Evolutionary conservation across 2,797 vertebrate species (phyloP).

Genomic region (Poecilia velifera): DNA sequence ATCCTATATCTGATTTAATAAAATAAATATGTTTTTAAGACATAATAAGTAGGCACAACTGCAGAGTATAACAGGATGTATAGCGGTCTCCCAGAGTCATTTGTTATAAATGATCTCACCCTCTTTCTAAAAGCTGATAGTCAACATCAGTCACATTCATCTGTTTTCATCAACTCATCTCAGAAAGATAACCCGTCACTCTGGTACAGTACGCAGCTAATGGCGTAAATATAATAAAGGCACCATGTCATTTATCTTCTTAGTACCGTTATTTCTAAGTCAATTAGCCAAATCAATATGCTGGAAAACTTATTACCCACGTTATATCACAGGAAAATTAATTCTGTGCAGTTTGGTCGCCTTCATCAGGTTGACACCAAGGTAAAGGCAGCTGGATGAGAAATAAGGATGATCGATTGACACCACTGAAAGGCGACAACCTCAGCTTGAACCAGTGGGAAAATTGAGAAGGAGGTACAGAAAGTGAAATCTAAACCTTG

Average conservation of each 20-base stretch:
- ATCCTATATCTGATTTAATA: not conserved
- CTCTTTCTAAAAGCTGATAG: conserved; percentile 4
- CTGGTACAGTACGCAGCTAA: conserved; percentile 46
- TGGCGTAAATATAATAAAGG: conserved; percentile 48
- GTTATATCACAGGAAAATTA: conserved; percentile 53
- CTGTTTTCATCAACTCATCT: conserved; percentile 49
- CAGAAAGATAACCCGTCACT: conserved; percentile 44
- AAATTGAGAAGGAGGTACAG: conserved; percentile 38
- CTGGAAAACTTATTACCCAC: conserved; percentile 61
- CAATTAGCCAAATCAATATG: conserved; percentile 70
- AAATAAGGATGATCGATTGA: conserved; percentile 45
- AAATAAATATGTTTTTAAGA: not conserved
- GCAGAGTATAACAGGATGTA: not conserved
- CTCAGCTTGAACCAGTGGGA: conserved; percentile 12
- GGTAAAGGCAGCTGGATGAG: conserved; percentile 27
- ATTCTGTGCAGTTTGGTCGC: conserved; percentile 26
- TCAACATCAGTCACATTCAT: conserved; percentile 45
- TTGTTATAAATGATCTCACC: not conserved
- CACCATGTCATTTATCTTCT: conserved; percentile 53
- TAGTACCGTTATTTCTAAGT: conserved; percentile 54
- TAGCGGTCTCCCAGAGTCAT: conserved; percentile 11
- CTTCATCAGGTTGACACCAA: conserved; percentile 40
- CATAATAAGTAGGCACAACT: not conserved
- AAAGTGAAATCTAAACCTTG: conserved; percentile 38
- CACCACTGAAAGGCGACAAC: conserved; percentile 16